Evolutionary conservation across 1,140 invertebrate genomes (phyloP).

Genomic region (Rhagoletis zephyria): DNA sequence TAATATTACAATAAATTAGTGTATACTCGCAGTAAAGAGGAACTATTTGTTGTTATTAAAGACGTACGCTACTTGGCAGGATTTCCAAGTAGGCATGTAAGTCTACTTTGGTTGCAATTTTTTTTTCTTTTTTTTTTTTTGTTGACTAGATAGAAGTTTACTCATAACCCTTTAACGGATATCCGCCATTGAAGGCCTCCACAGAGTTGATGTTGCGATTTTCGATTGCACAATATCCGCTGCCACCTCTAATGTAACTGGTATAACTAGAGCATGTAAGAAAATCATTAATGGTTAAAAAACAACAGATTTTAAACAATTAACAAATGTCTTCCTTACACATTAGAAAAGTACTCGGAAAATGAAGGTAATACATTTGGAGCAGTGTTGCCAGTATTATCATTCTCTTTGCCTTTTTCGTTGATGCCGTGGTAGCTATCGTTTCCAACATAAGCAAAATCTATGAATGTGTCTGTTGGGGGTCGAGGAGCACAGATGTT

Average conservation of each 20-base stretch:
- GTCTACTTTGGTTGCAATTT: constrained; percentile 39
- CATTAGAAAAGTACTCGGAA: constrained; percentile 32
- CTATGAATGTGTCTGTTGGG: background rate
- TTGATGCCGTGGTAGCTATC: constrained; percentile 21
- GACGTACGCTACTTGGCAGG: background rate
- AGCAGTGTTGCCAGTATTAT: constrained; percentile 9
- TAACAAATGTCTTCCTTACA: background rate
- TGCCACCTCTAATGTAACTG: constrained; percentile 6
- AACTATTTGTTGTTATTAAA: constrained; percentile 40
- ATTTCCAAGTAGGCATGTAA: constrained; percentile 16
- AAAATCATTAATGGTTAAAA: background rate
- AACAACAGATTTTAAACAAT: no score
- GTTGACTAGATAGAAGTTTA: constrained; percentile 28
- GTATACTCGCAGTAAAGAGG: constrained; percentile 51
- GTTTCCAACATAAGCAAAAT: constrained; percentile 7
- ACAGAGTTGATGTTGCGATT: constrained; percentile 15
- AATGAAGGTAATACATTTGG: constrained; percentile 26
- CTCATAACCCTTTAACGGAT: constrained; percentile 22
- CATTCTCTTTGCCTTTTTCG: constrained; percentile 10
- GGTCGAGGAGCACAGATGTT: background rate
- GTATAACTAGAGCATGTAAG: constrained; percentile 7
- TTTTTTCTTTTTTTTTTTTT: background rate
- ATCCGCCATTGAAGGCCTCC: background rate
- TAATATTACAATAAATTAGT: constrained; percentile 49
- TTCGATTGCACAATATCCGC: constrained; percentile 41